Base-by-base conservation (phyloP, 2,888 invertebrate genomes). In the Carcina quercana region DNA sequence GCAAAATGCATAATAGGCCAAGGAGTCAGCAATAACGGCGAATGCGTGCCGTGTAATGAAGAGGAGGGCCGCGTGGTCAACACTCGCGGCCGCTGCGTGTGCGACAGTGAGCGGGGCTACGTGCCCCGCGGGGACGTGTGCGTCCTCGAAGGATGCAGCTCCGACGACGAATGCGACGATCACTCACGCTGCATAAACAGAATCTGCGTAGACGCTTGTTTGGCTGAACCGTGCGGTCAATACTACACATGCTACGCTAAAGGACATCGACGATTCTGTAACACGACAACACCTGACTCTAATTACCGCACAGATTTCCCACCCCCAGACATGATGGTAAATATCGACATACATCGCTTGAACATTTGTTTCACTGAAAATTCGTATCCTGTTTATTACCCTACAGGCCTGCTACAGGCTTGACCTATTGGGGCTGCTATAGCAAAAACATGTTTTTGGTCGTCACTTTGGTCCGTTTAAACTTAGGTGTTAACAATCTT, bases 151-250 rank as follows among this genome's bases (percentile, higher is more conserved):
- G 86, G 87, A 2, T 95, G 95, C 59, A 86, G 86, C 44, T 82
- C 73, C 2, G 89, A 94, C 53, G 86, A 87, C 17, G 91, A 95
- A 45, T 96, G 95, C 54, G 87, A 91, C 1, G 91, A 92, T 50
- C 87, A 91, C 49, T 88, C 88, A 42, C 91, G 88, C 59, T 96
- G 96, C 60, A 89, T 93, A 43, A 90, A 89, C 17, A 88, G 89
- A 50, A 89, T 88, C 13, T 96, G 95, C 58, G 89, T 91, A 34
- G 89, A 93, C 68, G 92, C 94, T n/a, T 96, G 95, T 64, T 73
- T 70, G 25, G 86, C 87, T 3, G 91, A 92, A 54, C 84, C 85
- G 1, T 95, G 95, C 54, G 93, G 92, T 12, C 75, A 87, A 1
- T 89, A 92, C 54, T 93, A 94, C 10, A 85, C 90, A 38, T 96